Evolutionary conservation across 2,797 vertebrate genomes (phyloP), one percentile per base, ranked within the genome.

Genomic region (Poecilia picta): DNA sequence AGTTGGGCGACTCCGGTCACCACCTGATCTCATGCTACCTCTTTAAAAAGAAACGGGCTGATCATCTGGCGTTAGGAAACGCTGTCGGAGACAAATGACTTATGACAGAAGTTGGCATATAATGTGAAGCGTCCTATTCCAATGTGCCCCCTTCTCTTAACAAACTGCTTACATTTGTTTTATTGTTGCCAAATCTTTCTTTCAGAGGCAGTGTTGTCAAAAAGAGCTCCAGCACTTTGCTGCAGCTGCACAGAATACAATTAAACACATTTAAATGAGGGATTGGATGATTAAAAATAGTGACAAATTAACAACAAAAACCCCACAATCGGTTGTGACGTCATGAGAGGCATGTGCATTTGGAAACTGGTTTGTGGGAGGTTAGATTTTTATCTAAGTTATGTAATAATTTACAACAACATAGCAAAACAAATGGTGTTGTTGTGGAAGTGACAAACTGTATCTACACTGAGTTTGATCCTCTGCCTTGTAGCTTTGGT

Each of bases 141-240:
- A 71, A n/a, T 71, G 71, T 62, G 36, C n/a, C 72, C 20, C 1
- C 31, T 18, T 20, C 55, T n/a, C 73, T 8, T 68, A 68, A 47
- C 73, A 49, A 76, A 77, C 75, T 74, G 18, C 36, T 68, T 25
- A 68, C 64, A 5, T 41, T 68, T 41, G 36, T 41, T 68, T 68
- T 68, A 25, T 41, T 25, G 31, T 66, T 36, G 59, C 59, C 59
- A 64, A 64, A 41, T 20, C 36, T 41, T 64, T 36, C 31, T 62
- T 62, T 66, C 5, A 20, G 39, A 39, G 20, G 33, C 8, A 39
- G 33, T 23, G 18, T 66, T 66, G 8, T 66, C 33, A 39, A 66
- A 23, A 25, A 41, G 64, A 23, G 20, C 10, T 68, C 36, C 6
- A 12, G 20, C 1, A 5, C 18, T 68, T 41, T 41, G 64, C 64